Evolutionary conservation across 2,113 vertebrate genomes (phyloP).

Genomic region (Serinus canaria): DNA sequence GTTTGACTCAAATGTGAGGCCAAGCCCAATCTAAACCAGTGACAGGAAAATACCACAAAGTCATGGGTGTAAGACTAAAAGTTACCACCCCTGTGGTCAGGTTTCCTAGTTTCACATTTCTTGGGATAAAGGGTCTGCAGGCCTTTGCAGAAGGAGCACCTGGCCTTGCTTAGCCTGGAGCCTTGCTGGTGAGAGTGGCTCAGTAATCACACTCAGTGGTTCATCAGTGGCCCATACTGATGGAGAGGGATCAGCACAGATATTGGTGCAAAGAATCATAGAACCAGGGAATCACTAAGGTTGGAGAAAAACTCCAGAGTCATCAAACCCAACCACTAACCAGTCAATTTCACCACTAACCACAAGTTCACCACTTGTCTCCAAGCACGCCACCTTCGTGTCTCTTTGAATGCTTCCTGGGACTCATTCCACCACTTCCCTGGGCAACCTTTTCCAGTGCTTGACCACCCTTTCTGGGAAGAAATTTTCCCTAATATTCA

Average conservation of each 20-base stretch:
- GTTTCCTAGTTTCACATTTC: background rate
- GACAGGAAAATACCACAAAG: background rate
- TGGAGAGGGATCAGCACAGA: background rate
- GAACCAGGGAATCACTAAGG: background rate
- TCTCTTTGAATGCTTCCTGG: background rate
- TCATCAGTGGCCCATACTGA: background rate
- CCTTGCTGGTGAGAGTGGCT: background rate
- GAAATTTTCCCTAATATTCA: background rate
- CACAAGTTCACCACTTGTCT: background rate
- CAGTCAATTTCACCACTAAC: background rate
- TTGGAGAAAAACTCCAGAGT: background rate
- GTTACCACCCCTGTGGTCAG: background rate
- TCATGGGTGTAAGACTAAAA: background rate
- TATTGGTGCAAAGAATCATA: background rate
- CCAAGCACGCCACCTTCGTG: fast-evolving
- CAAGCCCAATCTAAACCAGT: background rate
- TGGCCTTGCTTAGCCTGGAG: background rate
- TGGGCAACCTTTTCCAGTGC: background rate
- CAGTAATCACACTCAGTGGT: background rate
- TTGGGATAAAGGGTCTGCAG: background rate
- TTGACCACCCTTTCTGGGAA: background rate
- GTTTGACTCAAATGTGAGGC: background rate
- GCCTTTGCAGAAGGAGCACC: background rate
- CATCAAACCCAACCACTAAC: background rate
- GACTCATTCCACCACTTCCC: background rate